These are phyloP conservation scores for Lepidurus apus DNA, from an alignment of 1,140 invertebrate species.

Conservation along the genomic window DNA sequence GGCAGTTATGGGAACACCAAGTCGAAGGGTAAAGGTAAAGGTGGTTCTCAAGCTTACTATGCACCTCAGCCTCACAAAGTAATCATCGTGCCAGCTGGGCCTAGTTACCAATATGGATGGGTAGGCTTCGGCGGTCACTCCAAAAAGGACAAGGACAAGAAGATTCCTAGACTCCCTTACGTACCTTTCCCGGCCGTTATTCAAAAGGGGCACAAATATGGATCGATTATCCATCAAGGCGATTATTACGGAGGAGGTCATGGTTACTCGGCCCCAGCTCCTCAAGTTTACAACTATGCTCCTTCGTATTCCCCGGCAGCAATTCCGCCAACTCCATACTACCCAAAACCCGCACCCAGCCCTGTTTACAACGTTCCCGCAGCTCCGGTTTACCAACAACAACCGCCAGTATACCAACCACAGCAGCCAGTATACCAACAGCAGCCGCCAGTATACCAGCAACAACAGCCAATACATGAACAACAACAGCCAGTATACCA, in stretches of 20 bases:
- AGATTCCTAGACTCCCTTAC: conserved; percentile 1
- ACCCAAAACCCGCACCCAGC: not conserved
- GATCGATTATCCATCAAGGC: not conserved
- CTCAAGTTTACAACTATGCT: conserved; percentile 26
- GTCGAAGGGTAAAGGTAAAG: conserved; percentile 1
- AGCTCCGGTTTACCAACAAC: conserved; percentile 23
- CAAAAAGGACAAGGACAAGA: conserved; percentile 18
- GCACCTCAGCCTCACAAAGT: conserved; percentile 23
- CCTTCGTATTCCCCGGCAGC: not conserved
- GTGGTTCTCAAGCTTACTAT: not conserved
- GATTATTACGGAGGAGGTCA: not conserved
- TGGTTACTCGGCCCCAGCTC: not conserved
- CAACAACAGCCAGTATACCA: not conserved
- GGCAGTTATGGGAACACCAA: not conserved
- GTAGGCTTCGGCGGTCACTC: conserved; percentile 25
- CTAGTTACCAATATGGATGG: conserved; percentile 26
- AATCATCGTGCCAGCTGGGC: conserved; percentile 29
- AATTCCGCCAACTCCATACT: not conserved
- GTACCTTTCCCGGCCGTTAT: conserved; percentile 14
- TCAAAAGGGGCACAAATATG: not conserved
- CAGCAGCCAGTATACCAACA: not conserved
- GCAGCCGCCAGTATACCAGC: not conserved
- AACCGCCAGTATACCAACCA: not conserved
- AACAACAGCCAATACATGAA: not conserved
- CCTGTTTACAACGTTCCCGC: conserved; percentile 24